Conservation (phyloP, 2,888 invertebrate species). For the Aporophyla lueneburgensis region DNA sequence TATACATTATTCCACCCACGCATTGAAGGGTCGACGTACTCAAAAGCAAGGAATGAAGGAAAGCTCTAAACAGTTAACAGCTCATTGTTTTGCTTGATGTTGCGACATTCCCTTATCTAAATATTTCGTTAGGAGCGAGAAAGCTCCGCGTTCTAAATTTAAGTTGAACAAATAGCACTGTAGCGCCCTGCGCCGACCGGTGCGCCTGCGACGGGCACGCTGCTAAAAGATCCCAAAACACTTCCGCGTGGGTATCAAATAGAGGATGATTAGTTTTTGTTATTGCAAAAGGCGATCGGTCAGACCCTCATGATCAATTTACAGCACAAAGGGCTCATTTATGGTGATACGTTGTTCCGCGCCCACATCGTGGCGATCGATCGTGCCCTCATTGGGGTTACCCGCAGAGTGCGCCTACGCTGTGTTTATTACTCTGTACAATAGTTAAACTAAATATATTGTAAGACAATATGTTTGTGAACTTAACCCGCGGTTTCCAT, state of each 20-base stretch:
- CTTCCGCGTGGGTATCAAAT: conserved; percentile 64
- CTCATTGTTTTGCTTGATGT: conserved; percentile 85
- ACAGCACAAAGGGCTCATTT: conserved; percentile 88
- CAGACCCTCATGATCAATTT: conserved; percentile 87
- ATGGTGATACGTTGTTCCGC: conserved; percentile 78
- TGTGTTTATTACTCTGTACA: conserved; percentile 49
- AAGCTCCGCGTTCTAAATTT: conserved; percentile 76
- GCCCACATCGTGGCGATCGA: conserved; percentile 86
- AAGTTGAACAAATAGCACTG: conserved; percentile 74
- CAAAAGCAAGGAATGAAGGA: conserved; percentile 74
- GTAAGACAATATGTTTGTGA: conserved; percentile 72
- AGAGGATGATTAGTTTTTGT: conserved; percentile 75
- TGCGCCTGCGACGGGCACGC: conserved; percentile 21
- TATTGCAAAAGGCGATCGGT: conserved; percentile 86
- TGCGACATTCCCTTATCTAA: conserved; percentile 86
- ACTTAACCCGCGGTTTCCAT: conserved; percentile 81
- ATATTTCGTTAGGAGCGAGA: conserved; percentile 77
- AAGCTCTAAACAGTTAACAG: conserved; percentile 85
- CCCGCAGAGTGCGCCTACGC: conserved; percentile 81
- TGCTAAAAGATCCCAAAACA: conserved; percentile 39
- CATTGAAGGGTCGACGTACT: conserved; percentile 79
- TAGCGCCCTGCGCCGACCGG: conserved; percentile 9
- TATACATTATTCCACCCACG: conserved; percentile 75
- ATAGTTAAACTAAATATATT: conserved; percentile 58
- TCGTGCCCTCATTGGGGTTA: conserved; percentile 86